Percentiles rank a stretch among this genome's conserved stretches.
Conservation (phyloP, 2,888 invertebrate species). For the Sylvicola fuscatus region DNA sequence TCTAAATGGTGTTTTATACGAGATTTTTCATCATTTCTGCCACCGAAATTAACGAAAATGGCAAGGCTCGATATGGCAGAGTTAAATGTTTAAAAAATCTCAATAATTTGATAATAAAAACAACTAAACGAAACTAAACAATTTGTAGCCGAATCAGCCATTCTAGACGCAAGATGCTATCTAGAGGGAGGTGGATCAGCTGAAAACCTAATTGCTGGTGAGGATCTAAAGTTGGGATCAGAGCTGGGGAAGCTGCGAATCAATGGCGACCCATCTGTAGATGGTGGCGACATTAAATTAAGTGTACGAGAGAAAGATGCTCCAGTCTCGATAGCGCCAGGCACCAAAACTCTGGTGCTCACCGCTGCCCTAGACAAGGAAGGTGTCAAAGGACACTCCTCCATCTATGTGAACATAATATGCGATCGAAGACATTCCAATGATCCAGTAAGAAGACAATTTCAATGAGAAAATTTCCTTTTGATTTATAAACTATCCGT, state of each 20-base stretch:
- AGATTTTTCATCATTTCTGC: too few relatives aligned
- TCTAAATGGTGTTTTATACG: too few relatives aligned
- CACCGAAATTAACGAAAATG: too few relatives aligned
- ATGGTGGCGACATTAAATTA: constrained; percentile 54
- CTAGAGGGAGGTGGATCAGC: constrained; percentile 79
- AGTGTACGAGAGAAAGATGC: constrained; percentile 60
- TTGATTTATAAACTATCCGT: constrained; percentile 1
- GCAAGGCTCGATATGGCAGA: too few relatives aligned
- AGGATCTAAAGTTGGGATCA: constrained; percentile 61
- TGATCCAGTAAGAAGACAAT: constrained; percentile 56
- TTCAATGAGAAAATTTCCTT: neutral
- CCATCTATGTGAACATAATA: constrained; percentile 68
- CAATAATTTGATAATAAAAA: too few relatives aligned
- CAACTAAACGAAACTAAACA: too few relatives aligned
- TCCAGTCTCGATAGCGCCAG: constrained; percentile 53
- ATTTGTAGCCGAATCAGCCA: constrained; percentile 26
- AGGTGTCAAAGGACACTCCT: constrained; percentile 61
- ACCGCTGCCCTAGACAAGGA: constrained; percentile 64
- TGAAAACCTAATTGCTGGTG: constrained; percentile 77
- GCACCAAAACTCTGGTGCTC: constrained; percentile 62
- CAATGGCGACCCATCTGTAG: constrained; percentile 55
- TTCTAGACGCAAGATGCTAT: constrained; percentile 73
- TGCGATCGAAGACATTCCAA: constrained; percentile 60
- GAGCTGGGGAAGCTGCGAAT: constrained; percentile 59
- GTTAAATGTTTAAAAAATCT: too few relatives aligned